Percentiles rank a stretch among this genome's conserved stretches.
These are phyloP conservation scores for Laterallus jamaicensis DNA, from an alignment of 2,113 vertebrate genomes.

Conservation along the genomic window DNA sequence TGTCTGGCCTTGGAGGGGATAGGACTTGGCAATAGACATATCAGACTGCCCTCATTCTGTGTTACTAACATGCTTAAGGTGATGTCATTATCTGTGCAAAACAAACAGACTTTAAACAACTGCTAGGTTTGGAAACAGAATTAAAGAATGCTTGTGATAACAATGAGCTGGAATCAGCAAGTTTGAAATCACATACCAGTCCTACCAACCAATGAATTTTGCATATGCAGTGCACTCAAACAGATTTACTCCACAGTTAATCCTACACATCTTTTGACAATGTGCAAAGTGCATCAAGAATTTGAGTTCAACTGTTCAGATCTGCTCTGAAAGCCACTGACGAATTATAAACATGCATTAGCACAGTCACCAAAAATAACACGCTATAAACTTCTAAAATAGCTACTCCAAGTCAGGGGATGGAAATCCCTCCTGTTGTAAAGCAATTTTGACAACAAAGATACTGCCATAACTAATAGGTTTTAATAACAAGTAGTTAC, in stretches of 20 bases:
- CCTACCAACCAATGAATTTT: neutral
- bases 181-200: neutral
- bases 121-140: neutral
- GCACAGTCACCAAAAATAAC: neutral
- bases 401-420: neutral
- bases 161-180: neutral
- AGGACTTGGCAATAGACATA: neutral
- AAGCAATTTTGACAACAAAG: neutral
- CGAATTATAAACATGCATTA: neutral
- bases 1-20: neutral
- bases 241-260: neutral
- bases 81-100: neutral
- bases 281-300: neutral
- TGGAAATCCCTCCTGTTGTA: neutral
- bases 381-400: neutral
- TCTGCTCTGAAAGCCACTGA: neutral
- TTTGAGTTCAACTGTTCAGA: neutral
- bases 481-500: neutral
- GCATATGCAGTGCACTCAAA: neutral
- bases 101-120: neutral
- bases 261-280: neutral
- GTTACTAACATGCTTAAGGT: neutral
- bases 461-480: neutral
- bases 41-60: rapidly evolving
- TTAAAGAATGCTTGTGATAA: neutral